Evolutionary conservation across 1,140 invertebrate genomes (phyloP), one percentile per base, ranked within the genome.

Genomic region (Saccostrea cuccullata): DNA sequence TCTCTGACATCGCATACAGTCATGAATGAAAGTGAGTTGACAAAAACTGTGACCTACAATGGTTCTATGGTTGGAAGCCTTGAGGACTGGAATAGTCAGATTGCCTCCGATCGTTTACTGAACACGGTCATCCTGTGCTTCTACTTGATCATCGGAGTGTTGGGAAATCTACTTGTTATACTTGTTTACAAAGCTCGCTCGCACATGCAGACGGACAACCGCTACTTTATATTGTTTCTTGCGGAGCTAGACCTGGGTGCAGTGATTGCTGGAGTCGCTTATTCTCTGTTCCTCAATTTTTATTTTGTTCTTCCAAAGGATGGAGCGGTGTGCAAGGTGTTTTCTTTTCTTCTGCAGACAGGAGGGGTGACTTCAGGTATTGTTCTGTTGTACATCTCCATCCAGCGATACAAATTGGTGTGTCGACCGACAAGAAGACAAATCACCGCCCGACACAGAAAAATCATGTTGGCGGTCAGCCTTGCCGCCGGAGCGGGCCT

Each of bases 191-290:
- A 55, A 36, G 88, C 85, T 60, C 67, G 82, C 56, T 86, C 87
- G 73, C 85, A 88, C 47, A 84, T 60, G 20, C 85, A 90, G n/a
- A 83, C 82, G 77, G 89, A 90, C 70, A 87, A 90, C 55, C 86
- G 89, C 2, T 90, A 88, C 55, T 90, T 90, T 55, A 90, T 90
- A 17, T 82, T 86, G 13, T 88, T 86, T 84, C 60, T 90, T 2
- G 89, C 89, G 15, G 55, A 64, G 0, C 23, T 90, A 26, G 89
- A 90, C 70, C 17, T 90, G 17, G 47, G 86, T 15, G 84, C 89
- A 23, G 85, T 87, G 23, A 40, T 70, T 2, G 77, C 84, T 15
- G 47, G 89, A 20, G 84, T 60, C 0, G 47, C 84, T 56, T 77
- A 85, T 11, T 84, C 87, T 20, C 55, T 90, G 15, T 85, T 70